These are phyloP conservation scores for Hyalella azteca DNA, from an alignment of 2,888 invertebrate genomes.

Conservation along the genomic window DNA sequence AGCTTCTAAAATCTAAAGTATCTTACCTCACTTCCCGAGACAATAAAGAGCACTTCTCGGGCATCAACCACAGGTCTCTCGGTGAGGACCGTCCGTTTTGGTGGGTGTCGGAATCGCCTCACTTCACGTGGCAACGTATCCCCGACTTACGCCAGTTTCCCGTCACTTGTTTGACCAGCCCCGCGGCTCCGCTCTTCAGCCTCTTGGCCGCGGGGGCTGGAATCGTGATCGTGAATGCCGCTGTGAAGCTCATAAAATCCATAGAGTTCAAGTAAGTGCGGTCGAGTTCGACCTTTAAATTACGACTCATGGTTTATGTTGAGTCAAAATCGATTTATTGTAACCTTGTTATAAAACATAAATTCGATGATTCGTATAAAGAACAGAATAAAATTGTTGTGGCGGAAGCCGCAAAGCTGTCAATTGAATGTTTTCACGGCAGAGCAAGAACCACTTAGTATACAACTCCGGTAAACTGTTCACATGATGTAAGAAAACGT, in stretches of 20 bases:
- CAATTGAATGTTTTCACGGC: too few species aligned
- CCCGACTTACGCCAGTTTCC: slow-evolving; percentile 25
- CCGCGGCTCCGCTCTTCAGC: slow-evolving; percentile 12
- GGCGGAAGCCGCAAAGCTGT: neutral
- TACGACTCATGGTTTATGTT: too few species aligned
- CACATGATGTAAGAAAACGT: neutral
- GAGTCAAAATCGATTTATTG: too few species aligned
- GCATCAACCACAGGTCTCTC: neutral
- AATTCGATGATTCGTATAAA: neutral
- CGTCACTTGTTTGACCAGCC: slow-evolving; percentile 13
- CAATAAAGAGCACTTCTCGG: too few species aligned
- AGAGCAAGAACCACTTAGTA: too few species aligned
- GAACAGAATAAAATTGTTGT: neutral
- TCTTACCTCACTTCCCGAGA: too few species aligned
- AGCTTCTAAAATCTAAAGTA: too few species aligned
- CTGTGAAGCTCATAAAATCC: neutral
- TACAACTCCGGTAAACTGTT: too few species aligned
- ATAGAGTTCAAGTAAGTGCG: neutral
- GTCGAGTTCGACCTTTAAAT: too few species aligned
- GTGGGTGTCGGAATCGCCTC: slow-evolving; percentile 8
- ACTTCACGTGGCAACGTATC: neutral
- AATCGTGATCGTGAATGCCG: neutral
- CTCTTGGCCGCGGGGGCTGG: slow-evolving; percentile 13
- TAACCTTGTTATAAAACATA: too few species aligned
- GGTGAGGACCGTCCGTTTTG: slow-evolving; percentile 27